Percentiles rank a stretch among this genome's conserved stretches.
Evolutionary conservation across 2,888 invertebrate species (phyloP).

Genomic region (Cepaea hortensis): DNA sequence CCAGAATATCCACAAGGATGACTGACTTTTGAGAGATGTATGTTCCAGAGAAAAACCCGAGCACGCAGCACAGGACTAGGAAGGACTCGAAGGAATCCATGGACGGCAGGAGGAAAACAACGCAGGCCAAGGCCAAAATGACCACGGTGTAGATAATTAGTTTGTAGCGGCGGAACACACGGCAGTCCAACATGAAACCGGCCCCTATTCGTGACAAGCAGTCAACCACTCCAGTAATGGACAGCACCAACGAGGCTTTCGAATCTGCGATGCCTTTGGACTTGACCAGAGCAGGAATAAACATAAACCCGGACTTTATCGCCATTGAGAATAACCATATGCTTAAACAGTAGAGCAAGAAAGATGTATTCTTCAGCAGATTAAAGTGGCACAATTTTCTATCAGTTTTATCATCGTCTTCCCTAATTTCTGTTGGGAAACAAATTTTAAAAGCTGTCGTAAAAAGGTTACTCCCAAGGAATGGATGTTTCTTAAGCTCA

Average conservation of each 20-base stretch:
- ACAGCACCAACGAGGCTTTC: constrained; percentile 61
- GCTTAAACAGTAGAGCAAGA: constrained; percentile 53
- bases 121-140: constrained; percentile 57
- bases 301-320: constrained; percentile 59
- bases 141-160: constrained; percentile 59
- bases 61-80: constrained; percentile 56
- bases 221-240: constrained; percentile 62
- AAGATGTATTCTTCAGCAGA: constrained; percentile 49
- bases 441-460: constrained; percentile 21
- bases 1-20: constrained; percentile 66
- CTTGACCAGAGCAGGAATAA: constrained; percentile 62
- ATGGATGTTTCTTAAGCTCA: background rate
- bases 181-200: constrained; percentile 61
- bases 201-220: constrained; percentile 57
- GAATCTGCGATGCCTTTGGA: constrained; percentile 57
- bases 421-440: constrained; percentile 40
- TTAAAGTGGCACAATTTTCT: constrained; percentile 50
- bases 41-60: constrained; percentile 62
- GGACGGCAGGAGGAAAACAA: constrained; percentile 58
- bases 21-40: constrained; percentile 70
- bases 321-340: constrained; percentile 53
- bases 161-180: constrained; percentile 58
- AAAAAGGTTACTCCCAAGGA: too few relatives aligned
- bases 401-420: background rate
- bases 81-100: constrained; percentile 55